phyloP scores from a whole-genome alignment of 2,797 vertebrate genomes.

The Coranthus polyacanthus region DNA sequence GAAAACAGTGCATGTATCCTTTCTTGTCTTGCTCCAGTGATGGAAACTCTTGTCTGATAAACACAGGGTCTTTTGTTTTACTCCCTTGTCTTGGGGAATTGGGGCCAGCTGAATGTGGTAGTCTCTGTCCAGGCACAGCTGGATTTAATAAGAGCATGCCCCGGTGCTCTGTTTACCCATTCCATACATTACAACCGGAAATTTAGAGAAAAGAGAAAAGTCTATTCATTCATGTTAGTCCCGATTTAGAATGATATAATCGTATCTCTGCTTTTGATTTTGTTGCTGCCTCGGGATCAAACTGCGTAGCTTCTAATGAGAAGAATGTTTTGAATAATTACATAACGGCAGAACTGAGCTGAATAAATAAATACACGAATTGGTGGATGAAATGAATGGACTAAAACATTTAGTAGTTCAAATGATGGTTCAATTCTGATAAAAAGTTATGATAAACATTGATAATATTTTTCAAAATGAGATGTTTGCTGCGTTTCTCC shows the following conservation, averaged over 20 bases:
- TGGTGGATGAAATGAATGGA: too few species aligned
- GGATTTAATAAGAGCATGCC: constrained; percentile 70
- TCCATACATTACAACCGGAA: constrained; percentile 77
- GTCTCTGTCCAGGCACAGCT: constrained; percentile 72
- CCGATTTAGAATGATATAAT: constrained; percentile 15
- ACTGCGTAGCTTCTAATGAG: background rate
- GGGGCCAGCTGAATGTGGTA: constrained; percentile 64
- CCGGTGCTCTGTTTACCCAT: constrained; percentile 63
- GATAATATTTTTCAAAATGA: too few species aligned
- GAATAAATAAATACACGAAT: background rate
- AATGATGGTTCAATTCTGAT: background rate
- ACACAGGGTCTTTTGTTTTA: constrained; percentile 73
- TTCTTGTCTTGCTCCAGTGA: constrained; percentile 35
- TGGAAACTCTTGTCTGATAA: constrained; percentile 61
- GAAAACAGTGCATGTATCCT: constrained; percentile 27
- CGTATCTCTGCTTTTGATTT: constrained; percentile 7
- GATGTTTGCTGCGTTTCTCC: background rate
- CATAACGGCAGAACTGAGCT: constrained; percentile 1
- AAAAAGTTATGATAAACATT: too few species aligned
- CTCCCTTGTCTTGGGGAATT: constrained; percentile 61
- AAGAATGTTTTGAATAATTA: constrained; percentile 18
- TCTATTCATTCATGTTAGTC: constrained; percentile 14
- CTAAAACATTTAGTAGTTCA: background rate
- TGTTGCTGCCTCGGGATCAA: background rate
- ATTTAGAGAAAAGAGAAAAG: constrained; percentile 48